Base-by-base conservation (phyloP, 2,113 vertebrate species). In the Sitta europaea region DNA sequence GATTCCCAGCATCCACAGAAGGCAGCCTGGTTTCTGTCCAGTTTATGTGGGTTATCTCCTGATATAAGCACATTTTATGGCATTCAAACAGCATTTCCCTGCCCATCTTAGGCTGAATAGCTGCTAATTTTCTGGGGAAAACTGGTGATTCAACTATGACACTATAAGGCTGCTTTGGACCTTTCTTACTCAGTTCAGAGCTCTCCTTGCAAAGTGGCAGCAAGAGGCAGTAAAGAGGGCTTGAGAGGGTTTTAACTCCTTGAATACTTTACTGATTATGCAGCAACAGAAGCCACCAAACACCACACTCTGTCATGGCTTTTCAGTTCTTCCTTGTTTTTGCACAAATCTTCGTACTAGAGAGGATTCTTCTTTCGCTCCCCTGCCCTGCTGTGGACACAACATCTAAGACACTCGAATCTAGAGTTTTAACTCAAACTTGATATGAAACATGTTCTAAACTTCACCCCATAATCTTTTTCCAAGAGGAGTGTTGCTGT, bases 131-230 rank as follows among this genome's bases (percentile, higher is more conserved):
- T 35, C 25, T 58, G 29, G 10, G 19, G 25, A 61, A 22, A 76
- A 31, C 7, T 17, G 40, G 35, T 70, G 45, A 6, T 70, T 61
- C 67, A 24, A 3, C n/a, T 42, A 4, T 0, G 2, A 11, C 2
- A 3, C 28, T 25, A 27, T 36, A 66, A 55, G 61, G 36, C 25
- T 88, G 13, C 25, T 73, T 31, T 76, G 47, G 40, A 14, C 31
- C 3, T 80, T 67, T 57, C 33, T 54, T 24, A 4, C 23, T 42
- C 25, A 22, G 7, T 36, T 86, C 36, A 59, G 77, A 73, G 31
- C 16, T 75, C 31, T 57, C 7, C 3, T 14, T 76, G 43, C 43
- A 63, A 70, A 84, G 12, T 33, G 70, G 9, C 29, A 62, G 28
- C 21, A 55, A 45, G 23, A 27, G 84, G 55, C 28, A 70, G 33